Base-by-base conservation (phyloP, 2,888 invertebrate genomes). In the Drosophila yooni region DNA sequence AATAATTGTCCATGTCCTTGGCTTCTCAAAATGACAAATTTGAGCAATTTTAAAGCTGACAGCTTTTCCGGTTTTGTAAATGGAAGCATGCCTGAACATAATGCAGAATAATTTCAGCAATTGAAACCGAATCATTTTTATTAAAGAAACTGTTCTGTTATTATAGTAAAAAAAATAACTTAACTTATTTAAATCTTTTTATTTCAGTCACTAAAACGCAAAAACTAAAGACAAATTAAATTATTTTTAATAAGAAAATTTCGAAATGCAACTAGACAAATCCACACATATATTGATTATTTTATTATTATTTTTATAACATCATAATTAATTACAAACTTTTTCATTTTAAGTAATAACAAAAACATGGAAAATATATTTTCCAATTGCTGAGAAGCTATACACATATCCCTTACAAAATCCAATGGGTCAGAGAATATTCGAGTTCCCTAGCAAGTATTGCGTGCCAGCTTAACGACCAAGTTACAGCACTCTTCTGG, bases 401-500 rank as follows among this genome's bases (percentile, higher is more conserved):
- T 40, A n/a, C 13, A 25, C 8, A 46, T 0, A 11, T 33, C 21
- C 3, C 7, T 50, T 29, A 3, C 13, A 50, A 56, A 34, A 50
- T 5, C 27, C 11, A 4, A 40, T 27, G 27, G 13, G 21, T 34
- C 31, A 36, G 40, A 1, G 7, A 2, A 31, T 4, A 36, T 29
- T 43, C n/a, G n/a, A 53, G 18, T 18, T 15, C 27, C 8, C 13
- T 2, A 1, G 11, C 54, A 38, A 54, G n/a, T 33, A 33, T 40
- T 31, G 43, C 59, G 46, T 4, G 53, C 11, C 25, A 38, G 43
- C 57, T 51, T 64, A 46, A 58, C 38, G 29, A 25, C 60, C 21
- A 15, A 29, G 5, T 62, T 46, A 58, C 27, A 36, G 15, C 21
- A 59, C 25, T 58, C 52, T 73, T 85, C 67, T 63, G 33, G 59